Conservation (phyloP, 1,140 invertebrate species). For the Phenacoccus solenopsis region DNA sequence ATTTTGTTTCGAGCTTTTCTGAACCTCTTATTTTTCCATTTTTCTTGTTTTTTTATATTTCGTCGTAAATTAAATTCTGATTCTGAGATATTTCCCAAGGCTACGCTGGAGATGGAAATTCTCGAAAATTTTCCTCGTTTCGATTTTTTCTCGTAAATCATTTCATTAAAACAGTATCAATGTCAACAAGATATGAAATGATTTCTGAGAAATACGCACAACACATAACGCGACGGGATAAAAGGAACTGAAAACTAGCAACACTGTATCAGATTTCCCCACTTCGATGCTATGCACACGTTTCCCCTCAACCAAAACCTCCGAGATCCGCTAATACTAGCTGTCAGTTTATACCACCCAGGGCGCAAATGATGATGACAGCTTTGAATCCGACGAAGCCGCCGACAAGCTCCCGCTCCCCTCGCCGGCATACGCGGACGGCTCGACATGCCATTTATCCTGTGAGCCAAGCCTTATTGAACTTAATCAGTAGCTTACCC, state of each 20-base stretch:
- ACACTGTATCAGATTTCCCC: not conserved
- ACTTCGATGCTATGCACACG: not conserved
- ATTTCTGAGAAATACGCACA: no score
- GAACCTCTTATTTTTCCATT: no score
- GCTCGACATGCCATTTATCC: constrained; percentile 12
- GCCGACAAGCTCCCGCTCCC: constrained; percentile 4
- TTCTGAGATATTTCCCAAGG: no score
- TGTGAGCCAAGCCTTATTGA: constrained; percentile 11
- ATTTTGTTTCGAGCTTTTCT: no score
- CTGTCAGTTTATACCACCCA: constrained; percentile 16
- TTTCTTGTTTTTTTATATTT: no score
- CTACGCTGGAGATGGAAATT: no score
- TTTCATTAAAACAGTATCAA: no score
- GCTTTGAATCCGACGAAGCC: constrained; percentile 15
- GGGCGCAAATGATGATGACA: constrained; percentile 16
- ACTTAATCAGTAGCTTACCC: constrained; percentile 16
- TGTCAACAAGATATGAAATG: no score
- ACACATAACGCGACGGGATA: no score
- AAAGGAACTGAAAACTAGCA: not conserved
- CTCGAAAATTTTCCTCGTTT: no score
- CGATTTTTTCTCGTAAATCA: no score
- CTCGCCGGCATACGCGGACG: not conserved
- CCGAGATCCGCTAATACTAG: constrained; percentile 7
- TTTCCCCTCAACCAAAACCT: not conserved
- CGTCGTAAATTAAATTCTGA: no score